A percentile compares a stretch with the other conserved stretches of the same genome.
Conservation (phyloP, 2,888 invertebrate genomes). For the Luffia ferchaultella region DNA sequence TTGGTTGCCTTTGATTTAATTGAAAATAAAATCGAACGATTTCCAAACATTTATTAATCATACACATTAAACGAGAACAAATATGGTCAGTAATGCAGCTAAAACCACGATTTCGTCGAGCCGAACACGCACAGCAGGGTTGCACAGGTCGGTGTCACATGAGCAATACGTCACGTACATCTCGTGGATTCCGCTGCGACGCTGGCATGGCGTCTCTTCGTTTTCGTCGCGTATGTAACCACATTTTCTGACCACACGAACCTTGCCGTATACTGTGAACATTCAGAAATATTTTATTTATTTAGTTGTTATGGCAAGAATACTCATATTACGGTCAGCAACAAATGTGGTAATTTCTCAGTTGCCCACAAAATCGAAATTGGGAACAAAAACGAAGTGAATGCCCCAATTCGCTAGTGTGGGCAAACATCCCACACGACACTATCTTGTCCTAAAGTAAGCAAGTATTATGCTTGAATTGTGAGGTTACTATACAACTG, state of each 20-base stretch:
- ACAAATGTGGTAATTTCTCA: too few relatives aligned
- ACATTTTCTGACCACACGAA: conserved; percentile 81
- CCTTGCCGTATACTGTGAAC: conserved; percentile 76
- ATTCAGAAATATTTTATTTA: too few relatives aligned
- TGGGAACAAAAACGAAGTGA: too few relatives aligned
- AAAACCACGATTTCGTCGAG: neutral
- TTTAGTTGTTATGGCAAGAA: too few relatives aligned
- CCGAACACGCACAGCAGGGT: conserved; percentile 41
- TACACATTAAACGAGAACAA: neutral
- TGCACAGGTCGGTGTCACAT: conserved; percentile 81
- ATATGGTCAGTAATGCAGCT: neutral
- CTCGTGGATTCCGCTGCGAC: conserved; percentile 75
- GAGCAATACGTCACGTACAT: conserved; percentile 80
- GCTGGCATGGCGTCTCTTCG: conserved; percentile 70
- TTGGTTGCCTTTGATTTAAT: neutral
- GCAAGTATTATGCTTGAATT: too few relatives aligned
- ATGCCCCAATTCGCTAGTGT: too few relatives aligned
- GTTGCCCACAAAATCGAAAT: too few relatives aligned
- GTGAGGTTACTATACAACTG: too few relatives aligned
- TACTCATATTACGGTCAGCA: too few relatives aligned
- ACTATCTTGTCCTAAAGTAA: too few relatives aligned
- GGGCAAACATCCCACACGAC: too few relatives aligned
- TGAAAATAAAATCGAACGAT: neutral
- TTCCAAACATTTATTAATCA: neutral
- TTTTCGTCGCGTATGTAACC: conserved; percentile 76